Conservation (phyloP, 2,113 vertebrate species). For the Diphyllodes magnificus region DNA sequence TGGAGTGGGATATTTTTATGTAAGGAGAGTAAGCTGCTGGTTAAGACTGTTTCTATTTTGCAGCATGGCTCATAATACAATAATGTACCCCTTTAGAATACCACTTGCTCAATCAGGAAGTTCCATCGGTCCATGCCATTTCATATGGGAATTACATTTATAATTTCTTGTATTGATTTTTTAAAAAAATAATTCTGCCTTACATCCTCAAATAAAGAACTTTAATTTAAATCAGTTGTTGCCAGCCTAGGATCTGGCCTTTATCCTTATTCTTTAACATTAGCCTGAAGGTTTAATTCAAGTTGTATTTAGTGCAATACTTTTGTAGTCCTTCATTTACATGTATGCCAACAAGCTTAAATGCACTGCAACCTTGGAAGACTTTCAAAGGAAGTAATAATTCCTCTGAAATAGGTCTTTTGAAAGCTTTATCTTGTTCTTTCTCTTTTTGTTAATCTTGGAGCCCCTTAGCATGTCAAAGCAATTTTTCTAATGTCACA, state of each 20-base stretch:
- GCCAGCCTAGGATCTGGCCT: constrained; percentile 45
- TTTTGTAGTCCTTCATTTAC: constrained; percentile 92
- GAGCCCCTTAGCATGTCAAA: constrained; percentile 95
- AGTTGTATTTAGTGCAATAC: constrained; percentile 84
- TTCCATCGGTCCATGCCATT: not conserved
- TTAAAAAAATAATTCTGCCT: not conserved
- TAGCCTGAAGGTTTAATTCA: constrained; percentile 78
- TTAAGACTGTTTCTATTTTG: not conserved
- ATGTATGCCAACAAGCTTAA: constrained; percentile 99
- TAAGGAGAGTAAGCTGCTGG: not conserved
- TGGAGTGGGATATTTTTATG: not conserved
- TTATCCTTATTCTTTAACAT: constrained; percentile 56
- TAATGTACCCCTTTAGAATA: not conserved
- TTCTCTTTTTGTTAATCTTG: constrained; percentile 96
- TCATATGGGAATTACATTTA: constrained; percentile 3
- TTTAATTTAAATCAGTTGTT: constrained; percentile 20
- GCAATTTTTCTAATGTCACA: constrained; percentile 99
- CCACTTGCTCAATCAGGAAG: not conserved
- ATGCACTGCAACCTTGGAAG: constrained; percentile 97
- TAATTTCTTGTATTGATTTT: not conserved
- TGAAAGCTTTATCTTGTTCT: constrained; percentile 98
- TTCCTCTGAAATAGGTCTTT: constrained; percentile 99
- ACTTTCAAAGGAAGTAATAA: constrained; percentile 97
- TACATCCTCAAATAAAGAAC: constrained; percentile 26
- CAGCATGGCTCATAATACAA: not conserved